Conservation (phyloP, 2,797 vertebrate genomes). For the Coregonus sp. region DNA sequence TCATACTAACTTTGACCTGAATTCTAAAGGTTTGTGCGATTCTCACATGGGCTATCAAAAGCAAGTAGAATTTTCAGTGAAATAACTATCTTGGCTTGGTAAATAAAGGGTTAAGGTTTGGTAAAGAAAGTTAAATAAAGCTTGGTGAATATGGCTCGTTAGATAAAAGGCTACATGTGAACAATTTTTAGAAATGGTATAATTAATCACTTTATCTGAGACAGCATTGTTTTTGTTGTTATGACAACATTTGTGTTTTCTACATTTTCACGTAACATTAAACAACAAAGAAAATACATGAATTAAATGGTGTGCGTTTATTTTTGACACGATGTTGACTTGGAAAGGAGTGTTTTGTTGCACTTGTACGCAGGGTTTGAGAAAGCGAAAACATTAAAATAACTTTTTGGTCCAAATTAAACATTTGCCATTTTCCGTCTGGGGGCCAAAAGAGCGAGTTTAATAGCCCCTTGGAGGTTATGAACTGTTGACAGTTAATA, state of each 20-base stretch:
- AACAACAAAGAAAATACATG: slow-evolving; percentile 52
- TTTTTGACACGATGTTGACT: slow-evolving; percentile 44
- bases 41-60: too few species aligned
- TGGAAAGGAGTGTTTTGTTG: slow-evolving; percentile 58
- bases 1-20: neutral
- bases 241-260: slow-evolving; percentile 22
- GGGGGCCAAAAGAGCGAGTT: slow-evolving; percentile 86
- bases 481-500: slow-evolving; percentile 77
- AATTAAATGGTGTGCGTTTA: slow-evolving; percentile 47
- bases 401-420: slow-evolving; percentile 81
- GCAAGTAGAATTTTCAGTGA: too few species aligned
- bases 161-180: neutral
- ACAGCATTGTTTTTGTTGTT: neutral
- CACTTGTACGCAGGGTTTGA: slow-evolving; percentile 59
- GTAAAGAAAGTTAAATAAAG: too few species aligned
- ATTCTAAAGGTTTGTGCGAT: neutral
- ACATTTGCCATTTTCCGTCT: slow-evolving; percentile 87
- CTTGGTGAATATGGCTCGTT: neutral
- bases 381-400: slow-evolving; percentile 61
- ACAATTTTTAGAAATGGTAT: neutral
- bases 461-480: slow-evolving; percentile 95
- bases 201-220: neutral
- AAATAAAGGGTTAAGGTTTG: too few species aligned
- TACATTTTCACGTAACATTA: slow-evolving; percentile 41
- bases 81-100: too few species aligned